Conservation (phyloP, 2,888 invertebrate genomes). For the Heliconius ethilla region DNA sequence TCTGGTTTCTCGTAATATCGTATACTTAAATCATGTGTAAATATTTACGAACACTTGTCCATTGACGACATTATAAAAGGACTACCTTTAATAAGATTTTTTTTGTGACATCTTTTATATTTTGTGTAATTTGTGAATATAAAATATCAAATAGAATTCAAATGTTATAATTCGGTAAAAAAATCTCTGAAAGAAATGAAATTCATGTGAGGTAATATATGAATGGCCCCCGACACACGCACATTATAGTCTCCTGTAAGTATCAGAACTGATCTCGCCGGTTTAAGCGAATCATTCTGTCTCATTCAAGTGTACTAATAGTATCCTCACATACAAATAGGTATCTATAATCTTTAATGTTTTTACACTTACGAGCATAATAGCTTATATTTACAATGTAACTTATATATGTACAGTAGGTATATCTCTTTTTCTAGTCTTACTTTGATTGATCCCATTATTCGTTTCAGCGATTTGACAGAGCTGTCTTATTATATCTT, state of each 20-base stretch:
- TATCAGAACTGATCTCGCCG: neutral
- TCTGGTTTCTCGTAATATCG: neutral
- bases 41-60: conserved; percentile 3
- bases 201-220: neutral
- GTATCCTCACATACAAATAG: neutral
- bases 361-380: neutral
- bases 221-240: conserved; percentile 9
- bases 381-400: conserved; percentile 16
- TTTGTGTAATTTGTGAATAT: neutral
- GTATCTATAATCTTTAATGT: neutral
- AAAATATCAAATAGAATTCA: conserved; percentile 5
- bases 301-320: conserved; percentile 8
- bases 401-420: neutral
- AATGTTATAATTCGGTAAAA: neutral
- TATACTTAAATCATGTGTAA: neutral
- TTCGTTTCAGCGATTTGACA: neutral
- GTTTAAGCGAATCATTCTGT: neutral
- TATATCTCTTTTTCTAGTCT: neutral
- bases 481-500: no score
- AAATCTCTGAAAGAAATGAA: neutral
- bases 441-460: neutral
- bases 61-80: conserved; percentile 3
- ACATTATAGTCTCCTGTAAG: neutral
- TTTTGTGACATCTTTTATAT: conserved; percentile 1
- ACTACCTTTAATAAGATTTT: neutral